These are phyloP conservation scores for Tethya wilhelma DNA, from an alignment of 37 sponge, comb jelly and placozoan genomes.

Conservation along the genomic window DNA sequence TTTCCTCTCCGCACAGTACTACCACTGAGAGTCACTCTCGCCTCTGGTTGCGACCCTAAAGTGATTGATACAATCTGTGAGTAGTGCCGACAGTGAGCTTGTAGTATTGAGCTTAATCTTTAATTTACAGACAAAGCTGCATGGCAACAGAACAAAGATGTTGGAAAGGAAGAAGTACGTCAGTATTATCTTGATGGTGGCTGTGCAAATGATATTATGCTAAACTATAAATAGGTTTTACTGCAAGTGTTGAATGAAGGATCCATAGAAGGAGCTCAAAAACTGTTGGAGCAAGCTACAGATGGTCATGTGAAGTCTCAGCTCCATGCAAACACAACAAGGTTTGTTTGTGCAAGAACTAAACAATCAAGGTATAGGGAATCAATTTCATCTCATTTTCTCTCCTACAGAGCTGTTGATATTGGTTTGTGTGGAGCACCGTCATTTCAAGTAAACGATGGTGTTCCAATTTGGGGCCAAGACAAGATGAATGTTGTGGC, in stretches of 20 bases:
- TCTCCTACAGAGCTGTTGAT: slow-evolving; percentile 69
- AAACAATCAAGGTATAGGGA: not conserved
- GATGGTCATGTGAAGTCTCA: slow-evolving; percentile 11
- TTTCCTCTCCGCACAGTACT: slow-evolving; percentile 84
- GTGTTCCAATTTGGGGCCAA: slow-evolving; percentile 83
- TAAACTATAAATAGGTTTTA: slow-evolving; percentile 37
- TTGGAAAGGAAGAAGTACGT: slow-evolving; percentile 64
- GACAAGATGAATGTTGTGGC: slow-evolving; percentile 89
- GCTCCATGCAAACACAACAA: slow-evolving; percentile 48
- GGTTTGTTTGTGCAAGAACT: slow-evolving; percentile 26
- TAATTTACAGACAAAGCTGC: slow-evolving; percentile 66
- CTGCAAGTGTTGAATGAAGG: slow-evolving; percentile 46
- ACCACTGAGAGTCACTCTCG: slow-evolving; percentile 87
- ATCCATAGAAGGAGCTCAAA: slow-evolving; percentile 38
- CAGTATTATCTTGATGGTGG: too few species aligned
- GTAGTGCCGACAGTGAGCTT: slow-evolving; percentile 1
- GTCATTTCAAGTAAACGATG: slow-evolving; percentile 83
- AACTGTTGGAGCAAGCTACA: slow-evolving; percentile 42
- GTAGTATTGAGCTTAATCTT: not conserved
- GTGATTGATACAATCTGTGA: slow-evolving; percentile 64
- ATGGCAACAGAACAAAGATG: slow-evolving; percentile 78
- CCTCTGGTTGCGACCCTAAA: slow-evolving; percentile 38
- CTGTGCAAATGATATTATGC: not conserved
- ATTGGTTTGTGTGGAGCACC: slow-evolving; percentile 89
- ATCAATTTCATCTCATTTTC: not conserved